Evolutionary conservation across 2,888 invertebrate genomes (phyloP), one percentile per base, ranked within the genome.

Genomic region (Hirtodrosophila cameraria): DNA sequence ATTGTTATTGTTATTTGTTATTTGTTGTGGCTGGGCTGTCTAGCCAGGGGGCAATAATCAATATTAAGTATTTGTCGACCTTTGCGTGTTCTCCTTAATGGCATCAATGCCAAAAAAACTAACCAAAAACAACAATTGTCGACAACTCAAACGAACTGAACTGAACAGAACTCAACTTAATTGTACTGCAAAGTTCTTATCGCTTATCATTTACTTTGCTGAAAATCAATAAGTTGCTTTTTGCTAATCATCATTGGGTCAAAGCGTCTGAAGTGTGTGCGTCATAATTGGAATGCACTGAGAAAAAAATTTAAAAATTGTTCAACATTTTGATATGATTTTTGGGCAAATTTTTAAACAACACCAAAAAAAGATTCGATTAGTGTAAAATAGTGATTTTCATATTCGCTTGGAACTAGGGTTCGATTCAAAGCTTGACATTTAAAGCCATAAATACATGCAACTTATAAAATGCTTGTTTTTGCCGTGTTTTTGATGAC

Each of bases 11-110:
- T 46, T 65, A 50, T 65, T 46, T 65, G 58, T 52, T 65, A 65
- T 71, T 55, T 69, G 42, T 55, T 66, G 57, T 67, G 48, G 57
- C 30, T 9, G 36, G 36, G 15, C 62, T 23, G 71, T 80, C 81
- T 77, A 74, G 78, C 82, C 62, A 42, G 27, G 12, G 53, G 53
- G 75, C 72, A 65, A 75, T 75, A 84, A 79, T 79, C 79, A 84
- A 79, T 79, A 84, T 49, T 53, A 59, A 36, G 50, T 66, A 61
- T 65, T 70, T 71, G 60, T 68, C 83, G 63, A 73, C 85, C 83
- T 73, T 82, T 85, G 82, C 80, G 83, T 80, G 79, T 66, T 63
- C n/a, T n/a, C 43, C 46, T 41, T 59, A 69, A 72, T 74, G 57
- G 71, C 53, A 43, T n/a, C 48, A 81, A 69, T 61, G 69, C 58